Evolutionary conservation across 2,888 invertebrate genomes (phyloP), one percentile per base, ranked within the genome.

Genomic region (Cyclophora punctaria): DNA sequence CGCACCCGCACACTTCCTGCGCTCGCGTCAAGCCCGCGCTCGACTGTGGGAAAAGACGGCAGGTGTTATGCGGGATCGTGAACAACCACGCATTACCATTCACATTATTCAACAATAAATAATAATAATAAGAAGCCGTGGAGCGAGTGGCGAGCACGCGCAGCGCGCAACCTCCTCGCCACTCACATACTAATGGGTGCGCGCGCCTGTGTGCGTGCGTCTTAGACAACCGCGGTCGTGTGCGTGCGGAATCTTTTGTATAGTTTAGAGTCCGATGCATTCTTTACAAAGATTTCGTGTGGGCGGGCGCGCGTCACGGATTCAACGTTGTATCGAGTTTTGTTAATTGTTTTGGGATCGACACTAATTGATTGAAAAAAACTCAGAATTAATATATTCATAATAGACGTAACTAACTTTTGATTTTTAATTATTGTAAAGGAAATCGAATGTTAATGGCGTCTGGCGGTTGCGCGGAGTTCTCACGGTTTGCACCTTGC

Each of bases 21-120:
- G 80, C 83, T 79, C 79, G 82, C 78, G 78, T 74, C 64, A 66
- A 70, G 72, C 70, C 70, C 69, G 68, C 73, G 77, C 78, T 69
- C 76, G 85, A 89, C 81, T 89, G 90, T 90, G 90, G 90, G 90
- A 90, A 90, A 89, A 87, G 78, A 83, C 84, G 89, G 90, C 90
- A 90, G 90, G 90, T 90, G 90, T 82, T 88, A 84, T 84, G 89
- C 87, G 86, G 82, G 86, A 88, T 89, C 89, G 89, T 87, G 89
- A 88, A 87, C 87, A 85, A 83, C 86, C 85, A 87, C 80, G 87
- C 86, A 88, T 87, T 88, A 88, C 87, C 86, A 88, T 88, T 87
- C 87, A 87, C 83, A 85, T 87, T 88, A 88, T 88, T 85, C 87
- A 85, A 87, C 88, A 81, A 88, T 87, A 87, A 87, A 87, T 87